Conservation (phyloP, 2,113 vertebrate genomes). For the Puntigrus tetrazona region DNA sequence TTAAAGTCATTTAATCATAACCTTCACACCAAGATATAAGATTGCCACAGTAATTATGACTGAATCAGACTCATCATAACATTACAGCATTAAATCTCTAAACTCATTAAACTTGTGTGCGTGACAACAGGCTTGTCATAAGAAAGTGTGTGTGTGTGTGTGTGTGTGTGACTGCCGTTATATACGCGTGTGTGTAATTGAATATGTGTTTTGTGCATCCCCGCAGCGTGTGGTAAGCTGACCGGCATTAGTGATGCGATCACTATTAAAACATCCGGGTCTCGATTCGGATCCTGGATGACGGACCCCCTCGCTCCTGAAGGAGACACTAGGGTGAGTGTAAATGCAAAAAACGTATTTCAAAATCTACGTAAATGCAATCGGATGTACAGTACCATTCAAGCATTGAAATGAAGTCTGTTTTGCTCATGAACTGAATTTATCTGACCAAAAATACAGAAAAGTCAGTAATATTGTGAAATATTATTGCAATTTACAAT, state of each 20-base stretch:
- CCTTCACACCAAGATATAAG: background rate
- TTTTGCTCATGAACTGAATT: background rate
- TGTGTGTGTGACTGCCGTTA: background rate
- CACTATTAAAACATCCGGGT: slow-evolving; percentile 94
- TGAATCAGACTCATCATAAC: background rate
- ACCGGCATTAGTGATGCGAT: slow-evolving; percentile 94
- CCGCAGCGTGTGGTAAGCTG: slow-evolving; percentile 92
- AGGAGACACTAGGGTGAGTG: slow-evolving; percentile 91
- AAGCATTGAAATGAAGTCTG: no score
- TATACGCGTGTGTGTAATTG: background rate
- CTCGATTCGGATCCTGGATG: slow-evolving; percentile 98
- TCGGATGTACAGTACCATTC: no score
- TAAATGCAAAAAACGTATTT: background rate
- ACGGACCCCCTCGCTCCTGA: slow-evolving; percentile 94
- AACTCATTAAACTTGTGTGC: slow-evolving; percentile 6
- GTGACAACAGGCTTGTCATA: background rate
- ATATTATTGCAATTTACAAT: background rate
- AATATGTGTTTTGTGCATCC: background rate
- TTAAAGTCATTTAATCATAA: slow-evolving; percentile 9
- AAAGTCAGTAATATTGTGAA: background rate
- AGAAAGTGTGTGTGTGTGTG: slow-evolving; percentile 13
- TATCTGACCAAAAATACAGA: background rate
- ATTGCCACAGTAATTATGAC: slow-evolving; percentile 14
- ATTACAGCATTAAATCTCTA: background rate
- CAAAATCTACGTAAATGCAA: no score